These are phyloP conservation scores for Epinephelus cyanopodus DNA, from an alignment of 2,113 vertebrate species.

Conservation along the genomic window DNA sequence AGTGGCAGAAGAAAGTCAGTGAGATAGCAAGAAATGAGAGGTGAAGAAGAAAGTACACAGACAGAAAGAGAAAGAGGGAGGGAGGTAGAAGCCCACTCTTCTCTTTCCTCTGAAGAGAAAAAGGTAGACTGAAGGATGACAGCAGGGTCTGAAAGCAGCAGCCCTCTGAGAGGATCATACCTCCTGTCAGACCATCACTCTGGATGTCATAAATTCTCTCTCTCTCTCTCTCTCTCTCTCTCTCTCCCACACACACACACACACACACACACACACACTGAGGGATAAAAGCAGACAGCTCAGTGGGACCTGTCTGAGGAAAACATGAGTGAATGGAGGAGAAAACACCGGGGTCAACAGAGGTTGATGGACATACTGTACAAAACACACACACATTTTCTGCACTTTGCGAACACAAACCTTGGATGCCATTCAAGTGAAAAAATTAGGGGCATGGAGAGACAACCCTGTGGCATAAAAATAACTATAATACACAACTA, in stretches of 20 bases:
- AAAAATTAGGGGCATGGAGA: background rate
- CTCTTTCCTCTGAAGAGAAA: slow-evolving; percentile 39
- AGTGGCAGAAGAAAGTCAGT: slow-evolving; percentile 7
- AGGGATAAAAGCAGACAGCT: slow-evolving; percentile 33
- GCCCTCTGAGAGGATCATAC: slow-evolving; percentile 56
- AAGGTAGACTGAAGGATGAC: slow-evolving; percentile 33
- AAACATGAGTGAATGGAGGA: slow-evolving; percentile 53
- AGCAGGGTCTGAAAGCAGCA: slow-evolving; percentile 49
- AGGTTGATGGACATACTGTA: slow-evolving; percentile 50
- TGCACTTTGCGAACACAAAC: background rate
- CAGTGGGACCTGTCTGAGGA: slow-evolving; percentile 48
- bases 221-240: no score
- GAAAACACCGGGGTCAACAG: slow-evolving; percentile 56
- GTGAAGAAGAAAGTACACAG: slow-evolving; percentile 13
- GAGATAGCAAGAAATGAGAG: slow-evolving; percentile 23
- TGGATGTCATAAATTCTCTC: slow-evolving; percentile 38
- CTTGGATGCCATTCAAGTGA: background rate
- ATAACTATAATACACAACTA: background rate
- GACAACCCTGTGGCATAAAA: background rate
- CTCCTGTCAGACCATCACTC: slow-evolving; percentile 62
- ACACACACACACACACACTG: slow-evolving; percentile 9
- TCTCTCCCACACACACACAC: slow-evolving; percentile 1
- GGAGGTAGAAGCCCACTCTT: background rate
- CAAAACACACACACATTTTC: slow-evolving; percentile 16
- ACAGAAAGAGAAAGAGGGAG: background rate